These are phyloP conservation scores for Drosophila kuntzei DNA, from an alignment of 2,888 invertebrate genomes.

Conservation along the genomic window DNA sequence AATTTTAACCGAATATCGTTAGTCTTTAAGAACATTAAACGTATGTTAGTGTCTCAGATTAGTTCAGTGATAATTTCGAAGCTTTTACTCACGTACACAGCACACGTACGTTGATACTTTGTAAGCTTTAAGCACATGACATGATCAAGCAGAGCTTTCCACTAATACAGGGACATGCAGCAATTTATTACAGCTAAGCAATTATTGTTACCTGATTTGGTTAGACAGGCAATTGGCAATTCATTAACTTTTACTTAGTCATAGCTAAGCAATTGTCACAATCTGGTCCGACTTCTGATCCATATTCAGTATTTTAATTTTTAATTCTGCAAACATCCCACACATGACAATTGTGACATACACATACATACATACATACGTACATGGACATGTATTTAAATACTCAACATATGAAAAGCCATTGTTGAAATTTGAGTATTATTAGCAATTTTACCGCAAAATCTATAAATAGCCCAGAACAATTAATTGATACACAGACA, in stretches of 20 bases:
- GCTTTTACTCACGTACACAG: conserved; percentile 14
- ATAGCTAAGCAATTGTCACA: conserved; percentile 55
- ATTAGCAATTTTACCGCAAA: conserved; percentile 79
- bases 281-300: conserved; percentile 47
- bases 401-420: conserved; percentile 41
- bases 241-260: conserved; percentile 60
- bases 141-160: not conserved
- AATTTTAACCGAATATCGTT: conserved; percentile 7
- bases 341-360: conserved; percentile 30
- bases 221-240: conserved; percentile 36
- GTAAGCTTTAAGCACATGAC: conserved; percentile 6
- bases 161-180: conserved; percentile 12
- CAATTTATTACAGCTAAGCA: conserved; percentile 20
- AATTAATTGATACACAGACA: conserved; percentile 79
- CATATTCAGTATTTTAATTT: conserved; percentile 54
- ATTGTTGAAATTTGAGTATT: conserved; percentile 77
- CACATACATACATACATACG: not conserved
- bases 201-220: conserved; percentile 49
- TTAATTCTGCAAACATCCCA: conserved; percentile 47
- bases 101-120: conserved; percentile 13
- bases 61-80: not conserved
- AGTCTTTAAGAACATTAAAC: not conserved
- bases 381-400: conserved; percentile 29
- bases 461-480: conserved; percentile 70
- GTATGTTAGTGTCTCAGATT: not conserved